phyloP scores from a whole-genome alignment of 2,888 invertebrate species.

The Metacarcinus magister region DNA sequence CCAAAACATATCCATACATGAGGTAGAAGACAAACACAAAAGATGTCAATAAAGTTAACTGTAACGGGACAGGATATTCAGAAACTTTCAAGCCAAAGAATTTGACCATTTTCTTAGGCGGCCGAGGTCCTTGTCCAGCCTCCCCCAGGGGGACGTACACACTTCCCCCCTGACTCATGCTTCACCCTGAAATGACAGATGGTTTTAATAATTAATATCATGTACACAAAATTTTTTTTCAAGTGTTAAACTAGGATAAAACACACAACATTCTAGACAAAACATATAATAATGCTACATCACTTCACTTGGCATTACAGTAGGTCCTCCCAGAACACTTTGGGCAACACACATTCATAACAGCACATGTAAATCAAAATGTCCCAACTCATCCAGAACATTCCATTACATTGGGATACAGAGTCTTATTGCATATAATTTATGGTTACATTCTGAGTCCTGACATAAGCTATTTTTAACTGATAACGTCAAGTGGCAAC shows the following conservation, averaged over 20 bases:
- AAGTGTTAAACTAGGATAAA: background rate
- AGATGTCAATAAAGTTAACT: slow-evolving; percentile 90
- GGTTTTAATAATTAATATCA: background rate
- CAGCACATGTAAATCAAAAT: too few species aligned
- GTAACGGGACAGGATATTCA: slow-evolving; percentile 88
- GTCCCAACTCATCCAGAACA: too few species aligned
- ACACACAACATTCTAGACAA: background rate
- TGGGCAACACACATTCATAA: too few species aligned
- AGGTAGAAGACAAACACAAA: slow-evolving; percentile 95
- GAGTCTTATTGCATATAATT: too few species aligned
- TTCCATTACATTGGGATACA: too few species aligned
- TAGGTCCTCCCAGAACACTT: too few species aligned
- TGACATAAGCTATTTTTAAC: too few species aligned
- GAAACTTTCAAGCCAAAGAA: slow-evolving; percentile 85
- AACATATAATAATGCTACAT: background rate
- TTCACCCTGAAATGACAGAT: background rate
- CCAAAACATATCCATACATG: slow-evolving; percentile 94
- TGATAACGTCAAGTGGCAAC: too few species aligned
- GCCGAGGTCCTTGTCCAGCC: background rate
- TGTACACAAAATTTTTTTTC: background rate
- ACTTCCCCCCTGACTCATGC: slow-evolving; percentile 56
- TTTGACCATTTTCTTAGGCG: slow-evolving; percentile 37
- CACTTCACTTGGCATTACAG: background rate
- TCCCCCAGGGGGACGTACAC: slow-evolving; percentile 61
- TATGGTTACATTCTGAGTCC: too few species aligned